Conservation (phyloP, 2,113 vertebrate genomes). For the Rhinopomastus cyanomelas region DNA sequence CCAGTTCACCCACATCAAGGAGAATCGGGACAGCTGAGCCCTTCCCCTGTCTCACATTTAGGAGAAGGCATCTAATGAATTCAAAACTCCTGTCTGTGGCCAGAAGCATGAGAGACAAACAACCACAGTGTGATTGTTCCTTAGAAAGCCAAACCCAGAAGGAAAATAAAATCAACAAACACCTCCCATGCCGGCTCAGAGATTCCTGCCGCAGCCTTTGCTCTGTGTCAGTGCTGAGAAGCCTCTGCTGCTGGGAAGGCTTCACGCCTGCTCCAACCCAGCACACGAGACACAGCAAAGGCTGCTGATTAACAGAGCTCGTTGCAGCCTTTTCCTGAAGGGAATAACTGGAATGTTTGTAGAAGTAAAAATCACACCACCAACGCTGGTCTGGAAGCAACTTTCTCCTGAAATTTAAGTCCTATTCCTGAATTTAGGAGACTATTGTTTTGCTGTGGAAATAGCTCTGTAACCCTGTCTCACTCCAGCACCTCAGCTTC, state of each 20-base stretch:
- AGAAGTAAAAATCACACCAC: not conserved
- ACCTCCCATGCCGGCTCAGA: not conserved
- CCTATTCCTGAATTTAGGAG: not conserved
- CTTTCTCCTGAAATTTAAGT: not conserved
- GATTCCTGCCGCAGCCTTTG: not conserved
- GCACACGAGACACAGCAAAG: not conserved
- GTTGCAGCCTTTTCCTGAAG: not conserved
- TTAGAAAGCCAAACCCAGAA: not conserved
- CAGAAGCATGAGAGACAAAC: not conserved
- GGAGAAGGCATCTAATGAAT: not conserved
- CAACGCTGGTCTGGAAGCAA: not conserved
- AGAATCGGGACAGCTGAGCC: not conserved
- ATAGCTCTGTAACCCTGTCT: not conserved
- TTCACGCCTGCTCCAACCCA: not conserved
- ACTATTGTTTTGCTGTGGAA: not conserved
- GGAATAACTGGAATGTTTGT: not conserved
- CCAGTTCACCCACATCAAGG: not conserved
- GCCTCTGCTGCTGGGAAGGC: not conserved
- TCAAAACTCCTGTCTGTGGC: not conserved
- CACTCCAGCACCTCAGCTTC: not conserved
- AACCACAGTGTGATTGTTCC: not conserved
- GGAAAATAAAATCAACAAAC: constrained; percentile 10
- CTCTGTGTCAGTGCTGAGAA: not conserved
- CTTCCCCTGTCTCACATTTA: not conserved
- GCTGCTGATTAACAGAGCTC: not conserved